Evolutionary conservation across 2,113 vertebrate genomes (phyloP), one percentile per base, ranked within the genome.

Genomic region (Lonchura striata): DNA sequence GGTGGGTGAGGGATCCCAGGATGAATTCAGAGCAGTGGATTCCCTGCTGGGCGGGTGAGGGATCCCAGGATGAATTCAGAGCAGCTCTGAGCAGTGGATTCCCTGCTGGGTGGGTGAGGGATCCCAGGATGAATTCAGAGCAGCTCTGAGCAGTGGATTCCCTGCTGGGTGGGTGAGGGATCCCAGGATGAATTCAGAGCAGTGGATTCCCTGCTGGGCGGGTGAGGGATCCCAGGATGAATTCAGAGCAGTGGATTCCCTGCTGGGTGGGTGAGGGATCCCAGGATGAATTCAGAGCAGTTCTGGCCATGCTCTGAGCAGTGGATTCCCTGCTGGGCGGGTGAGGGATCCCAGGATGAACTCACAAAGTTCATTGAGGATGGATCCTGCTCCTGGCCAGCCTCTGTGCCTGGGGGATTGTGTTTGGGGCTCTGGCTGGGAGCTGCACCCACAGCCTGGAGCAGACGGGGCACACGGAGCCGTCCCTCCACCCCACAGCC

Each of bases 401-500:
- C 35, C 41, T 15, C 30, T 20, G 64, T 37, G 64, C 57, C 56
- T 15, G 15, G 16, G 49, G 44, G 44, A 2, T 5, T 2, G 22
- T 0, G 20, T 31, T 27, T 30, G 42, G 39, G 33, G 39, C 0
- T 61, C 19, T 4, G 46, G 4, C 56, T 15, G 25, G 6, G 7
- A 78, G 23, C 65, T 1, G 3, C 17, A 1, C 6, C 50, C 69
- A 16, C 3, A 10, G 8, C 50, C 24, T 1, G 46, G 57, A 25
- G 37, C 70, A 39, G 50, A 2, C 11, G 1, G 0, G 22, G 49
- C 21, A 13, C 39, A 6, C 0, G 0, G 57, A 24, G 63, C 53
- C 64, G 53, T 8, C 37, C 1, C 37, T 27, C 23, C 7, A 3
- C 2, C n/a, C 78, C 24, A 15, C 5, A 66, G 35, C 31, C 50